phyloP scores from a whole-genome alignment of 2,113 vertebrate genomes.

The Delphinus delphis region DNA sequence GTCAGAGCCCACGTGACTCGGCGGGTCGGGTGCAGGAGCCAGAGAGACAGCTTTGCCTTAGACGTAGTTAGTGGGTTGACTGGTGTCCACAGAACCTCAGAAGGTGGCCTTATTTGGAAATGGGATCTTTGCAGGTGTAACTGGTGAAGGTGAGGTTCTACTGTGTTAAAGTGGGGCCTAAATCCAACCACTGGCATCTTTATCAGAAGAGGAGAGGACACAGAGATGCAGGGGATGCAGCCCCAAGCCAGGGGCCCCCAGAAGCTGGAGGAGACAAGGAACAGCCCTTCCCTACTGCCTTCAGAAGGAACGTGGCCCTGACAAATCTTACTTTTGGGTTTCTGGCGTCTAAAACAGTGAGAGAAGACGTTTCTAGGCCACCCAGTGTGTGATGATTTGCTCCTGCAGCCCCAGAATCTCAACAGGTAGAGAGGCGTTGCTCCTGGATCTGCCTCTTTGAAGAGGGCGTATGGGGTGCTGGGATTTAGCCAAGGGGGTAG shows the following conservation, averaged over 20 bases:
- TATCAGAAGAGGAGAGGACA: background rate
- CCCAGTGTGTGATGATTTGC: background rate
- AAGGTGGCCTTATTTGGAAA: background rate
- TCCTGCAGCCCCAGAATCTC: background rate
- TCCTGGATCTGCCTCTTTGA: background rate
- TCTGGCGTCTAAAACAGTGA: background rate
- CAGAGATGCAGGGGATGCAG: background rate
- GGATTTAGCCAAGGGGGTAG: background rate
- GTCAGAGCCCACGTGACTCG: background rate
- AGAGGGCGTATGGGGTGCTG: background rate
- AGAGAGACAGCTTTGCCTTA: background rate
- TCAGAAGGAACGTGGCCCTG: background rate
- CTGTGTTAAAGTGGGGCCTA: background rate
- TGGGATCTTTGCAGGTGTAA: background rate
- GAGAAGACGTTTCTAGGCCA: background rate
- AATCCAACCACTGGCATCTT: background rate
- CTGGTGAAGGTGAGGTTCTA: background rate
- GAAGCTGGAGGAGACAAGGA: too few relatives aligned
- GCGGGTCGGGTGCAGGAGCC: background rate
- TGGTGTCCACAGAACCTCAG: background rate
- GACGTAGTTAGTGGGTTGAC: background rate
- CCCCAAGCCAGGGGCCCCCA: background rate
- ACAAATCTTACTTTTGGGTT: background rate
- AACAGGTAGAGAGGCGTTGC: background rate
- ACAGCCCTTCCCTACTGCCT: background rate